Conservation (phyloP, 1,140 invertebrate genomes). For the Colletes latitarsis region DNA sequence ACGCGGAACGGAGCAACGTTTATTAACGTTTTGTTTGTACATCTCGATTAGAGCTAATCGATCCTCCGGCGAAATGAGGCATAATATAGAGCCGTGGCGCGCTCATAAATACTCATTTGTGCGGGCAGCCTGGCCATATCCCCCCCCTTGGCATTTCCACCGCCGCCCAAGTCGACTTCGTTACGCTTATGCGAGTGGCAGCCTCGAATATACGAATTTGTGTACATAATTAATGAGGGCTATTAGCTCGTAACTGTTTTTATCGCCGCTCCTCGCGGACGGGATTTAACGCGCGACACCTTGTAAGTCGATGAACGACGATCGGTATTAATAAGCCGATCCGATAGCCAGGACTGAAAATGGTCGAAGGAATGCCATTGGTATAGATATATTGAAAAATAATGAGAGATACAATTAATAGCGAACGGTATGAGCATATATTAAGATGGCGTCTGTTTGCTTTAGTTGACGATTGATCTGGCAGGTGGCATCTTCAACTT, state of each 20-base stretch:
- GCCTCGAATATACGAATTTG: constrained; percentile 53
- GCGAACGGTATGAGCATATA: too few relatives aligned
- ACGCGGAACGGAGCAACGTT: constrained; percentile 43
- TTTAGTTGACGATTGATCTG: too few relatives aligned
- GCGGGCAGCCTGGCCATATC: constrained; percentile 39
- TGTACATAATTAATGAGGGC: constrained; percentile 55
- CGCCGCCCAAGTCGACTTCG: constrained; percentile 71
- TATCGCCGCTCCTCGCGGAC: constrained; percentile 28
- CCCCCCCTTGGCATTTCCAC: constrained; percentile 37
- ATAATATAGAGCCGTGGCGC: constrained; percentile 70
- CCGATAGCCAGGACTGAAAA: too few relatives aligned
- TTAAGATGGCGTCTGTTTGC: too few relatives aligned
- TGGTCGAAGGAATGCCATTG: too few relatives aligned
- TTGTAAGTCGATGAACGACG: constrained; percentile 7
- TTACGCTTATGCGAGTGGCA: constrained; percentile 64
- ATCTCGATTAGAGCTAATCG: constrained; percentile 74
- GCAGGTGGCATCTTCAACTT: too few relatives aligned
- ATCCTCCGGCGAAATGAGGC: constrained; percentile 67
- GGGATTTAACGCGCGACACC: constrained; percentile 23
- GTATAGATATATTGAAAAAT: too few relatives aligned
- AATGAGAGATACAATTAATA: too few relatives aligned
- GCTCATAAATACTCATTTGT: constrained; percentile 78
- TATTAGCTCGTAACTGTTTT: constrained; percentile 52
- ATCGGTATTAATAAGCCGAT: not conserved
- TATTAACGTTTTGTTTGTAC: constrained; percentile 72